Base-by-base conservation (phyloP, 2,888 invertebrate species). In the Tinea semifulvella region DNA sequence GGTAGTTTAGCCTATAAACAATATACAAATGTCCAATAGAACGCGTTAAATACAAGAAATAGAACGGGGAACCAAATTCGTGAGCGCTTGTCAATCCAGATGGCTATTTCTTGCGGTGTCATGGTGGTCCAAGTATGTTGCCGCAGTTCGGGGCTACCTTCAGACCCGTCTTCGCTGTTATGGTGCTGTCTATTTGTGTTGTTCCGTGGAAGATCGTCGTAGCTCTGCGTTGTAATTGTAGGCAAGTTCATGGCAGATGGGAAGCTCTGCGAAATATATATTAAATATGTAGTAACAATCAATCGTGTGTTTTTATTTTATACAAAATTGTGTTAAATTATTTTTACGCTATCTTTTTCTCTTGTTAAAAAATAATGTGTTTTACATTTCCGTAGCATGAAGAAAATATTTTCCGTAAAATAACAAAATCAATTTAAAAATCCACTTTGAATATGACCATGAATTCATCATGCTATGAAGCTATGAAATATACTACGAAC, bases 91-190 rank as follows among this genome's bases (percentile, higher is more conserved):
- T 94, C 94, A 52, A 94, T 92, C 92, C 93, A 94, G 44, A 88
- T 89, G 50, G 94, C 90, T 46, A 94, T 92, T 68, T 94, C 90
- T 57, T 93, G 93, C 0, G 94, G 92, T 1, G 93, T 92, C 88
- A 93, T 90, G 10, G 91, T 91, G 40, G 92, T 91, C 86, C 90
- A 89, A 46, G 69, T 73, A 60, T 77, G 73, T 47, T 73, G 80
- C 48, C 69, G 65, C 27, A 68, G 71, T 3, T 63, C 70, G 46
- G 25, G 49, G 46, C 39, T 44, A 25, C 69, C 70, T 55, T 76
- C 72, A 8, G 73, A 68, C 44, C 61, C 67, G 28, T 66, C 66
- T 27, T 66, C 66, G 63, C 75, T 72, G 54, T 60, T 69, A 63
- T 42, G 62, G 57, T 35, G 71, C 60, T 46, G 66, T 53, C 16